phyloP scores from a whole-genome alignment of 1,140 invertebrate species.

The Drosophila littoralis region DNA sequence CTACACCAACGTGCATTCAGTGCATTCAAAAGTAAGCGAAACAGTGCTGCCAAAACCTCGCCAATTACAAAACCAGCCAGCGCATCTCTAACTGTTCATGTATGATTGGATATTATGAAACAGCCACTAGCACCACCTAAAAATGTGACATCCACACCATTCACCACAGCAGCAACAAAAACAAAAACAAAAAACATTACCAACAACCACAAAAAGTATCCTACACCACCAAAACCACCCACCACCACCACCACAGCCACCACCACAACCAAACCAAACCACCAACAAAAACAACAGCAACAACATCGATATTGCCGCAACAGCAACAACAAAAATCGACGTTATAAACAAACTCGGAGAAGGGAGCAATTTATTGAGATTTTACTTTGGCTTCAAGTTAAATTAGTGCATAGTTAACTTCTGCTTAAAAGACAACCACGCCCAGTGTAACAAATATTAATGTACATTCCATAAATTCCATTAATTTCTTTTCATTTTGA shows the following conservation, averaged over 20 bases:
- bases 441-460: slow-evolving; percentile 64
- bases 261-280: slow-evolving; percentile 48
- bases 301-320: slow-evolving; percentile 39
- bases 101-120: slow-evolving; percentile 57
- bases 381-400: slow-evolving; percentile 31
- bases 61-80: slow-evolving; percentile 43
- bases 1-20: slow-evolving; percentile 9
- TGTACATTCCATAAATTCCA: slow-evolving; percentile 2
- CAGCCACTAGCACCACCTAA: slow-evolving; percentile 46
- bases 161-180: slow-evolving; percentile 69
- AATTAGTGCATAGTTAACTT: slow-evolving; percentile 2
- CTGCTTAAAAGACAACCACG: slow-evolving; percentile 35
- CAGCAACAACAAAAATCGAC: slow-evolving; percentile 42
- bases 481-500: slow-evolving; percentile 21
- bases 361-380: slow-evolving; percentile 63
- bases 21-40: slow-evolving; percentile 34
- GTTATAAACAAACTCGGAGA: slow-evolving; percentile 41
- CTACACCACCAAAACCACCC: slow-evolving; percentile 55
- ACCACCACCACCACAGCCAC: slow-evolving; percentile 33
- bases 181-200: slow-evolving; percentile 4
- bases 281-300: slow-evolving; percentile 39
- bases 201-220: slow-evolving; percentile 30
- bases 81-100: slow-evolving; percentile 59
- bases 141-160: slow-evolving; percentile 38
- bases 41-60: slow-evolving; percentile 38